A percentile compares a stretch with the other conserved stretches of the same genome.
Conservation (phyloP, 2,888 invertebrate species). For the Troilus luridus region DNA sequence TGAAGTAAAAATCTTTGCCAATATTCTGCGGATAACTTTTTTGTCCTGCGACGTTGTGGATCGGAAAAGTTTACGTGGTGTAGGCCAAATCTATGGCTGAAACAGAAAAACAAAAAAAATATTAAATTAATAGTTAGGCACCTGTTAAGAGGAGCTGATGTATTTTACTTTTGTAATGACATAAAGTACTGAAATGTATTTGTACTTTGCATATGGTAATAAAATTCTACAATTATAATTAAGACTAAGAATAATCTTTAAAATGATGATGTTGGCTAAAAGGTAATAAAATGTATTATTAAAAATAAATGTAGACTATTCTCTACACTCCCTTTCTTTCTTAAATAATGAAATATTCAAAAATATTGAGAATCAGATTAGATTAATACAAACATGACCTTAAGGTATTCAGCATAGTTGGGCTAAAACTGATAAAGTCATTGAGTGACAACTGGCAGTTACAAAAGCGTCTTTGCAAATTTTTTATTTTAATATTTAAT, state of each 20-base stretch:
- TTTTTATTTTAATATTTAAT: too few species aligned
- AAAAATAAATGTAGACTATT: too few species aligned
- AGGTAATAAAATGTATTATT: too few species aligned
- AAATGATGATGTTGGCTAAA: too few species aligned
- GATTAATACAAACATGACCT: too few species aligned
- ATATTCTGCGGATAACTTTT: constrained; percentile 77
- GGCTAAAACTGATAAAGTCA: too few species aligned
- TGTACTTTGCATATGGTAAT: background rate
- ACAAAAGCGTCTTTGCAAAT: too few species aligned
- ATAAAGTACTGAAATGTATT: background rate
- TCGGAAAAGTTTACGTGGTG: constrained; percentile 80
- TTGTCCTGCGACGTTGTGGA: constrained; percentile 76
- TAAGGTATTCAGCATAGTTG: too few species aligned
- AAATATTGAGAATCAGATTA: too few species aligned
- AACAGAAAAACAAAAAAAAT: constrained; percentile 66
- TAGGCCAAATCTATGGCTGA: constrained; percentile 80
- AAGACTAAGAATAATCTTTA: background rate
- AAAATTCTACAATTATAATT: background rate
- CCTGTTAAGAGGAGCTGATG: background rate
- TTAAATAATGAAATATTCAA: too few species aligned
- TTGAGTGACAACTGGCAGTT: too few species aligned
- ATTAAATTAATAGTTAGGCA: constrained; percentile 59
- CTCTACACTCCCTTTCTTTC: too few species aligned
- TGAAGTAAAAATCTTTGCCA: constrained; percentile 70
- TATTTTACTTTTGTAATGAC: background rate